Evolutionary conservation across 2,113 vertebrate species (phyloP).

Genomic region (Nibea albiflora): DNA sequence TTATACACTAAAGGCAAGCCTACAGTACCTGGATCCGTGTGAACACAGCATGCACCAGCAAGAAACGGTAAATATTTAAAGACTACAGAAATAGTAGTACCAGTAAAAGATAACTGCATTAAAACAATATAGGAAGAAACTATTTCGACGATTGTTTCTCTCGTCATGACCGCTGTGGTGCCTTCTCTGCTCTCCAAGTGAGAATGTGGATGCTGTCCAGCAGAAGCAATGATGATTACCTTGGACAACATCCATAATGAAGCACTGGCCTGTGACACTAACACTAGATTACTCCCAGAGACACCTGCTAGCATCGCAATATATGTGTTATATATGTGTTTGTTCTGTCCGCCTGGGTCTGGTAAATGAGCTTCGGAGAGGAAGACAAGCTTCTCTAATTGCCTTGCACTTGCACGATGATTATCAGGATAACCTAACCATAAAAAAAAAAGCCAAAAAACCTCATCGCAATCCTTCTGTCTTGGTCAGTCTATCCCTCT

Average conservation of each 20-base stretch:
- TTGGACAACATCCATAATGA: conserved; percentile 53
- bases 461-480: neutral
- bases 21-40: neutral
- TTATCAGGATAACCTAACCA: neutral
- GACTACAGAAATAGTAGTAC: neutral
- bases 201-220: conserved; percentile 36
- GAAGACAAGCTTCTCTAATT: conserved; percentile 1
- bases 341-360: conserved; percentile 6
- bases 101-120: neutral
- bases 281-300: conserved; percentile 20
- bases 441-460: neutral
- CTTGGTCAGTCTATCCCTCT: neutral
- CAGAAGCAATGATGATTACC: conserved; percentile 34
- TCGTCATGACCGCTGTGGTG: neutral
- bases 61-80: too few relatives aligned
- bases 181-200: conserved; percentile 9
- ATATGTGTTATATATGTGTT: conserved; percentile 5
- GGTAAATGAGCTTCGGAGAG: conserved; percentile 9
- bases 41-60: neutral
- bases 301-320: conserved; percentile 18
- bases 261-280: conserved; percentile 13
- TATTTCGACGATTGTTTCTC: neutral
- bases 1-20: conserved; percentile 38
- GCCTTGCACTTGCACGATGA: neutral
- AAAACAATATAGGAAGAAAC: neutral